Evolutionary conservation across 2,113 vertebrate species (phyloP), one percentile per base, ranked within the genome.

Genomic region (Dendrocopos noguchii): DNA sequence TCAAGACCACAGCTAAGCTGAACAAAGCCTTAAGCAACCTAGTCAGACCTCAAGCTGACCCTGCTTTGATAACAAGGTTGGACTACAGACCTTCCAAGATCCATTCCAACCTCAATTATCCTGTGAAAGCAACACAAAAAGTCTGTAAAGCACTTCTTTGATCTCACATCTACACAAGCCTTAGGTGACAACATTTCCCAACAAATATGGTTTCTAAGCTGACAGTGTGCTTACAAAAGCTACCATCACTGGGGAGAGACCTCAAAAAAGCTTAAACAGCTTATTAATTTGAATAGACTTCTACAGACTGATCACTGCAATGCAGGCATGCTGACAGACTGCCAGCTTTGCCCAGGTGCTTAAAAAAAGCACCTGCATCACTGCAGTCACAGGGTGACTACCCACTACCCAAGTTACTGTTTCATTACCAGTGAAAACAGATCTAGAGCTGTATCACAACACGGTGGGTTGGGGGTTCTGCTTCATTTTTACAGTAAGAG

Each of bases 1-100:
- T 85, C 68, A 80, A 91, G 53, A 80, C 31, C 39, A 90, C 65
- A 91, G 75, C 47, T 78, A 88, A 81, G 64, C 33, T 44, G 53
- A 94, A 95, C 61, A 80, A 91, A 94, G 67, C 67, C 75, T 60
- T 70, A 19, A 94, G 68, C 46, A 90, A 90, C 52, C 16, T 59
- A 72, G 64, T 61, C 81, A 91, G 87, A 89, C 56, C 84, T 89
- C 81, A 91, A 42, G 7, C 27, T 87, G 81, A 95, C 67, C 81
- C 65, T 74, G 42, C 56, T 85, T 64, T 64, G 17, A 93, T 76
- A 60, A 83, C 47, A 68, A 72, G 17, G 42, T 59, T 87, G 80
- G 50, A 68, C 50, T 61, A 68, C 10, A 87, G 73, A 80, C 33
- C 19, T 87, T 79, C n/a, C 50, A 76, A 59, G 59, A 87, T 87